Evolutionary conservation across 2,797 vertebrate species (phyloP).

Genomic region (Petrocephalus sullivani): DNA sequence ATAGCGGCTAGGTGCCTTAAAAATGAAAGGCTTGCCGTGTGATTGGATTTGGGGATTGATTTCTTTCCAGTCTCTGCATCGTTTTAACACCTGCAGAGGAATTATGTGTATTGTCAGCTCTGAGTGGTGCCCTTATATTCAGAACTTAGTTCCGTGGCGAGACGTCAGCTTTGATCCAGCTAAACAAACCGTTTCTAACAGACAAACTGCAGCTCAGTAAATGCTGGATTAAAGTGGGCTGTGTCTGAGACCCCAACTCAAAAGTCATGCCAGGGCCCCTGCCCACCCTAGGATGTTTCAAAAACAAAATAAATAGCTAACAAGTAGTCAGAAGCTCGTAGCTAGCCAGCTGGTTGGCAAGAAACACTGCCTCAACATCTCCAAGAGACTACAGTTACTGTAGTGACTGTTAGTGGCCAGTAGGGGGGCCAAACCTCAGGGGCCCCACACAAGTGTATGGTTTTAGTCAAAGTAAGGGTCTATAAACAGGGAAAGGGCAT

Average conservation of each 20-base stretch:
- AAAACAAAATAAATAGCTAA: background rate
- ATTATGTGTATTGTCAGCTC: conserved; percentile 2
- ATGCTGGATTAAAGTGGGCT: background rate
- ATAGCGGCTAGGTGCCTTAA: background rate
- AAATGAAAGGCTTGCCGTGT: background rate
- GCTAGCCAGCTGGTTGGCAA: background rate
- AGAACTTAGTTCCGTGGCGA: background rate
- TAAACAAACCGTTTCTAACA: background rate
- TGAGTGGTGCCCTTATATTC: background rate
- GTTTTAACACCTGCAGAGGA: conserved; percentile 9
- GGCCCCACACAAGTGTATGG: background rate
- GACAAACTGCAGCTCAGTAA: background rate
- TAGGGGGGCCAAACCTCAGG: background rate
- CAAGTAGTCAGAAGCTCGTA: background rate
- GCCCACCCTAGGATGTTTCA: background rate
- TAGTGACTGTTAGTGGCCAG: background rate
- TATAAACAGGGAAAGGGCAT: conserved; percentile 38
- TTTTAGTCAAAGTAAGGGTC: conserved; percentile 15
- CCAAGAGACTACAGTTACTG: background rate
- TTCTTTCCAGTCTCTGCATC: background rate
- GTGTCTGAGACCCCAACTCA: background rate
- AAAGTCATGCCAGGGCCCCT: no score
- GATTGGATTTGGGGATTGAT: conserved; percentile 5
- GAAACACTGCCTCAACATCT: background rate
- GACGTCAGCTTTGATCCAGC: conserved; percentile 9